These are phyloP conservation scores for Stichodactyla mertensii DNA, from an alignment of 64 coral and sea anemone genomes.

Conservation along the genomic window DNA sequence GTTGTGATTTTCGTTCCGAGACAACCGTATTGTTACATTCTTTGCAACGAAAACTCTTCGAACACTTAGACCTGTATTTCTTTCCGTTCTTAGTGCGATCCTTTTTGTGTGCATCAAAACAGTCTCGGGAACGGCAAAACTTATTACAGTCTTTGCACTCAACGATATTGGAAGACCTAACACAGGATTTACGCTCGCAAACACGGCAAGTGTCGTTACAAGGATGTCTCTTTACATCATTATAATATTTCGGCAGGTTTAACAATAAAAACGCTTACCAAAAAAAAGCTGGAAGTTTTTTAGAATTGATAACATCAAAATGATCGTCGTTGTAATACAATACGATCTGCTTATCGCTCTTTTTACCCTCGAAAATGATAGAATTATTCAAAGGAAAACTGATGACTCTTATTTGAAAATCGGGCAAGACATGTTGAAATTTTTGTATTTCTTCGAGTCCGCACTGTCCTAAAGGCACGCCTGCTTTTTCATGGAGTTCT, in stretches of 20 bases:
- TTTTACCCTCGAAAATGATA: background rate
- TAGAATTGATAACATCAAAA: background rate
- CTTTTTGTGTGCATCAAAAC: background rate
- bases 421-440: too few relatives aligned
- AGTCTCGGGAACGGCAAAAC: background rate
- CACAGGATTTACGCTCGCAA: slow-evolving; percentile 3
- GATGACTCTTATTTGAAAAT: background rate
- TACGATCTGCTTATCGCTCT: background rate
- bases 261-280: background rate
- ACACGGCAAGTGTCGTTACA: background rate
- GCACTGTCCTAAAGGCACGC: background rate
- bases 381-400: background rate
- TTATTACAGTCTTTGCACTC: background rate
- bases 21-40: background rate
- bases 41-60: background rate
- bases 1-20: background rate
- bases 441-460: too few relatives aligned
- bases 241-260: background rate
- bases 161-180: background rate
- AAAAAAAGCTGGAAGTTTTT: background rate
- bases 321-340: background rate
- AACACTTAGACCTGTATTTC: background rate
- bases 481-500: background rate
- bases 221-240: background rate
- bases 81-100: background rate